Evolutionary conservation across 2,888 invertebrate species (phyloP), one percentile per base, ranked within the genome.

Genomic region (Lepidocyrtinus sp.): DNA sequence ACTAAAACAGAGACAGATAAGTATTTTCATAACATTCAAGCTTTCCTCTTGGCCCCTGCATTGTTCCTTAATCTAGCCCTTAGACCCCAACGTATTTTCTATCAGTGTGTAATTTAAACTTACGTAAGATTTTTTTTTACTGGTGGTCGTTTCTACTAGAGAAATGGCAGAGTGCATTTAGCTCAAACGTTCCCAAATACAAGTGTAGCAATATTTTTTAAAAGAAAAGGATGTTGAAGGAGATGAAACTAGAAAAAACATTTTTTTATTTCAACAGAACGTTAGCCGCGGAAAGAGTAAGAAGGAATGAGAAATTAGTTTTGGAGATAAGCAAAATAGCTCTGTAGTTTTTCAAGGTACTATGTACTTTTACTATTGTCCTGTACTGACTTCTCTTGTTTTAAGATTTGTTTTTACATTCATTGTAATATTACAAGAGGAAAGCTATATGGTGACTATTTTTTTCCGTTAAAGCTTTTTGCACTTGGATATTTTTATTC

Each of bases 311-410:
- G 45, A 68, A 36, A 36, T 36, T 36, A 36, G 68, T 75, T 67
- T 55, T 45, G 15, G 36, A 75, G 75, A 75, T 75, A 75, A 75
- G 75, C 67, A 75, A 68, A 68, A 75, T 68, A 68, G 75, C 68
- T 62, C 59, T 68, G 59, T 36, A 12, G 5, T 36, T 46, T 75
- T 68, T 59, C 68, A 67, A 59, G 36, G 61, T 12, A 62, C 63
- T 72, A 36, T 64, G 73, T 59, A 36, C 5, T 36, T 7, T 5
- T 36, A 36, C 5, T 36, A 36, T 5, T 36, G 36, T 36, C 36
- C 36, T 7, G 36, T 36, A 36, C 5, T 70, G 22, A 46, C 46
- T 70, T 70, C 70, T 70, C 46, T 70, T 59, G 55, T 70, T 36
- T 70, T 70, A 59, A 70, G 45, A 70, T 36, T 7, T 36, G 5